A percentile compares a stretch with the other conserved stretches of the same genome.
phyloP scores from a whole-genome alignment of 2,888 invertebrate species.

The Mesorhabditis belari region DNA sequence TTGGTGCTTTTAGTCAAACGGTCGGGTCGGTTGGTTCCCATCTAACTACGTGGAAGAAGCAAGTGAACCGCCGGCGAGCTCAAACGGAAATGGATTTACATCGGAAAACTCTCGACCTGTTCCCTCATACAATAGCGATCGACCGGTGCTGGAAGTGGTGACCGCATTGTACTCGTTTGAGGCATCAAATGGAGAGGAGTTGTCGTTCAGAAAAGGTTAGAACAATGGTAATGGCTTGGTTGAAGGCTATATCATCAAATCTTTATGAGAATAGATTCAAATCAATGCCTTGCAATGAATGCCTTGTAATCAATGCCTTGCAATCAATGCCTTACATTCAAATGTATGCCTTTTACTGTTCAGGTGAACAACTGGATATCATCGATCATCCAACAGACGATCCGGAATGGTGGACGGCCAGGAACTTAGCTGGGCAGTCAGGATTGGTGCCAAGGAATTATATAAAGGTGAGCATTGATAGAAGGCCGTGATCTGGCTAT shows the following conservation, averaged over 20 bases:
- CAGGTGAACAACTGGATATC: constrained; percentile 78
- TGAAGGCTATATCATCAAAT: neutral
- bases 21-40: constrained; percentile 82
- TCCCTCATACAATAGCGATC: neutral
- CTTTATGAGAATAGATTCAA: too few relatives aligned
- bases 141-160: constrained; percentile 15
- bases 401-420: constrained; percentile 96
- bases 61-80: constrained; percentile 5
- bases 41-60: constrained; percentile 78
- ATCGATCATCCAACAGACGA: constrained; percentile 90
- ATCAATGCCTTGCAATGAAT: too few relatives aligned
- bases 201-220: constrained; percentile 38
- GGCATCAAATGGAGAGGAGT: constrained; percentile 67
- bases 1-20: constrained; percentile 58
- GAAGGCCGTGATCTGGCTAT: too few relatives aligned
- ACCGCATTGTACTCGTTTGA: constrained; percentile 48
- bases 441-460: constrained; percentile 80
- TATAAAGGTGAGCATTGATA: constrained; percentile 52
- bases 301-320: too few relatives aligned
- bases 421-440: constrained; percentile 82
- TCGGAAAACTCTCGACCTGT: constrained; percentile 9
- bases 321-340: too few relatives aligned
- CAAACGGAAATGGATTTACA: constrained; percentile 20
- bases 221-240: neutral
- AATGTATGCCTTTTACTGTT: too few relatives aligned